A percentile compares a stretch with the other conserved stretches of the same genome.
Evolutionary conservation across 1,140 invertebrate species (phyloP).

Genomic region (Ceratina japonica): DNA sequence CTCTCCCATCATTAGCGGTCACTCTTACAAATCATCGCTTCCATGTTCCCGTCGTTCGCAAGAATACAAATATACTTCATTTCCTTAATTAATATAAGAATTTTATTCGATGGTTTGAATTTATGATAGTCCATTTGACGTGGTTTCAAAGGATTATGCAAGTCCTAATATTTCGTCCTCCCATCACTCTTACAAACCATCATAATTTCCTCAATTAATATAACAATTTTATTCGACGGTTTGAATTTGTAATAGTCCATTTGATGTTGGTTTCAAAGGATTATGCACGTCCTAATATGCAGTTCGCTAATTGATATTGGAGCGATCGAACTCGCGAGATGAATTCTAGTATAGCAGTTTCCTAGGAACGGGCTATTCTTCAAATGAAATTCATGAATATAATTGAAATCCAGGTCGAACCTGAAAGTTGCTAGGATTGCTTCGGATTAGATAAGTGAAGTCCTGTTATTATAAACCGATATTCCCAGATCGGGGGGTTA

Average conservation of each 20-base stretch:
- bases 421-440: background rate
- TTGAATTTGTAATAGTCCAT: too few species aligned
- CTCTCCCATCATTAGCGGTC: constrained; percentile 47
- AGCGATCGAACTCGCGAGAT: too few species aligned
- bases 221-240: background rate
- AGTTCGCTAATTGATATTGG: too few species aligned
- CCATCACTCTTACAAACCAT: too few species aligned
- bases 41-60: too few species aligned
- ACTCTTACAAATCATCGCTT: constrained; percentile 37
- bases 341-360: background rate
- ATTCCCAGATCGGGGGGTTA: background rate
- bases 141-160: too few species aligned
- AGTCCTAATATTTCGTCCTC: too few species aligned
- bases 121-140: too few species aligned
- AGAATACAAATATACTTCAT: background rate
- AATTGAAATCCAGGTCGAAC: background rate
- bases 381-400: background rate
- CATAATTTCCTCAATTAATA: background rate
- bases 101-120: background rate
- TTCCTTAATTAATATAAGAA: background rate
- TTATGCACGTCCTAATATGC: too few species aligned
- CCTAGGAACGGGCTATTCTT: background rate
- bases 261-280: too few species aligned
- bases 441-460: background rate
- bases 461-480: background rate